Percentiles rank a stretch among this genome's conserved stretches.
These are phyloP conservation scores for Otus sunia DNA, from an alignment of 2,113 vertebrate genomes.

Conservation along the genomic window DNA sequence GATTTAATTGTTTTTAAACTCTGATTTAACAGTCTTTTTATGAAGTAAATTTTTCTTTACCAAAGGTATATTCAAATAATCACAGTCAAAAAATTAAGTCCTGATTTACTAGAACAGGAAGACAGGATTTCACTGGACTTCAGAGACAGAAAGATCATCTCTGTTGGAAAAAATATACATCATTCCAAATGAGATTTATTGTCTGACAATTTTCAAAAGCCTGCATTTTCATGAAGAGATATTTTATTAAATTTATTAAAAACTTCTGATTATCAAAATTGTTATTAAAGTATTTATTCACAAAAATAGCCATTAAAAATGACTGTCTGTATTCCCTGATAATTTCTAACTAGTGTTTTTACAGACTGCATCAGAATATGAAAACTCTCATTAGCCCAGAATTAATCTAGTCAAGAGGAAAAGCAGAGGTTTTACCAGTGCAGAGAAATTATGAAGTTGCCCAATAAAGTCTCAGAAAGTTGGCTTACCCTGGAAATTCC, in stretches of 20 bases:
- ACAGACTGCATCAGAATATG: not conserved
- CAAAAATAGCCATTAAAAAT: not conserved
- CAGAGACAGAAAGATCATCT: not conserved
- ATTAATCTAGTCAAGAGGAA: not conserved
- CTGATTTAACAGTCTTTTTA: not conserved
- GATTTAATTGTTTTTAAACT: not conserved
- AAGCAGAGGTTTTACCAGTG: not conserved
- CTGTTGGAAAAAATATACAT: not conserved
- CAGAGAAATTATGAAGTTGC: not conserved
- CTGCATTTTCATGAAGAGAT: not conserved
- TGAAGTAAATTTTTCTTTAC: not conserved
- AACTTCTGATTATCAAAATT: not conserved
- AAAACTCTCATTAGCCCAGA: not conserved
- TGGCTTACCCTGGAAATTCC: not conserved
- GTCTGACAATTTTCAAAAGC: not conserved
- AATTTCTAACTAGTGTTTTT: not conserved
- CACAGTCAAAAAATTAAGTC: not conserved
- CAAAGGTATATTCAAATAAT: not conserved
- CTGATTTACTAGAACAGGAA: not conserved
- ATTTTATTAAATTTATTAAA: not conserved
- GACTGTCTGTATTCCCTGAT: not conserved
- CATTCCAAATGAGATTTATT: not conserved
- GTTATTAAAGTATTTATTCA: not conserved
- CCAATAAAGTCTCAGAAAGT: not conserved
- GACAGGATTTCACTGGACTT: not conserved